Evolutionary conservation across 2,888 invertebrate species (phyloP).

Genomic region (Lomographa bimaculata): DNA sequence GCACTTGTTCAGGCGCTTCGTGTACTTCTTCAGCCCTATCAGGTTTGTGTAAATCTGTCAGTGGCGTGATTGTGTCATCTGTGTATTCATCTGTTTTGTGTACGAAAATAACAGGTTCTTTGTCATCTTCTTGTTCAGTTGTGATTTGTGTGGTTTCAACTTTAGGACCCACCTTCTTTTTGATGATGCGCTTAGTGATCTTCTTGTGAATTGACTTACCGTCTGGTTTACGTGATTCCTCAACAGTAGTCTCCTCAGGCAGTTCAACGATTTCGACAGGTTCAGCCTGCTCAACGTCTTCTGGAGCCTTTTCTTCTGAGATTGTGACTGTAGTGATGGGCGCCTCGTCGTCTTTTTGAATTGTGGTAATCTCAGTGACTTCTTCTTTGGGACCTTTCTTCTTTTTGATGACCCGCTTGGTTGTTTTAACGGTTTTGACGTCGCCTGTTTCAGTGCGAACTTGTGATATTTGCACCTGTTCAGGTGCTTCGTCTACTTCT

Average conservation of each 20-base stretch:
- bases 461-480: too few relatives aligned
- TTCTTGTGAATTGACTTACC: slow-evolving; percentile 44
- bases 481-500: too few relatives aligned
- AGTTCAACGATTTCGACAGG: slow-evolving; percentile 15
- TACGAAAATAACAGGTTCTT: too few relatives aligned
- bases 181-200: slow-evolving; percentile 36
- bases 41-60: too few relatives aligned
- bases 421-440: slow-evolving; percentile 33
- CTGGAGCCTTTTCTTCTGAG: neutral
- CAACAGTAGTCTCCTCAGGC: slow-evolving; percentile 35
- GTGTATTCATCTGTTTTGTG: too few relatives aligned
- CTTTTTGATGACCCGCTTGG: slow-evolving; percentile 43
- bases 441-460: slow-evolving; percentile 36
- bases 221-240: slow-evolving; percentile 26
- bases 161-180: slow-evolving; percentile 50
- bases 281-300: neutral
- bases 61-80: too few relatives aligned
- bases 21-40: too few relatives aligned
- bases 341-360: slow-evolving; percentile 24
- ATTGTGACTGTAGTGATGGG: slow-evolving; percentile 11
- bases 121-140: too few relatives aligned
- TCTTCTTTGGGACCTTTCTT: slow-evolving; percentile 41
- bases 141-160: slow-evolving; percentile 54
- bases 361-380: slow-evolving; percentile 38
- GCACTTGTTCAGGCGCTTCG: too few relatives aligned